phyloP scores from a whole-genome alignment of 2,888 invertebrate species.

The Elysia crispata region DNA sequence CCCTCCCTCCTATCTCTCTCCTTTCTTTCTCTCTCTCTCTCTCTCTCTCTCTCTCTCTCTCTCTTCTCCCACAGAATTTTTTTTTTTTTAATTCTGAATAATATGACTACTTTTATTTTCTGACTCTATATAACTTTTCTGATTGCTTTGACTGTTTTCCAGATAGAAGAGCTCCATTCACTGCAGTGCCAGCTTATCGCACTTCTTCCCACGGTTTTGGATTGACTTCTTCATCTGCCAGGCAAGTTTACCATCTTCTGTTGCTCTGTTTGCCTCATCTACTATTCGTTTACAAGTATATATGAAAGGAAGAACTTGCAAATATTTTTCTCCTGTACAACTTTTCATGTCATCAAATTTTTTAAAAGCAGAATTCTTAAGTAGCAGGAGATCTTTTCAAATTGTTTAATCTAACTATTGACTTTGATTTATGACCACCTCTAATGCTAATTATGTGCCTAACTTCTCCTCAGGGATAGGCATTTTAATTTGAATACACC shows the following conservation, averaged over 20 bases:
- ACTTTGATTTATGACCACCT: no score
- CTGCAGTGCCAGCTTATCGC: conserved; percentile 41
- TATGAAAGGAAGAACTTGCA: no score
- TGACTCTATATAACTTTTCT: neutral
- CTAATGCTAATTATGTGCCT: neutral
- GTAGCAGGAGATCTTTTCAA: no score
- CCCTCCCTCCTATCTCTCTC: no score
- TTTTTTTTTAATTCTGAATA: neutral
- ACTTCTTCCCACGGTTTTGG: conserved; percentile 41
- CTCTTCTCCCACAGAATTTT: no score
- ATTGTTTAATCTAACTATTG: no score
- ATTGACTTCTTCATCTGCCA: conserved; percentile 1
- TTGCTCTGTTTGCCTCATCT: neutral
- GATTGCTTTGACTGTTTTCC: neutral
- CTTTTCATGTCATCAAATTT: no score
- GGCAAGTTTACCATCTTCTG: neutral
- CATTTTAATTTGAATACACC: conserved; percentile 61
- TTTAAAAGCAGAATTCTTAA: no score
- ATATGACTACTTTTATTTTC: neutral
- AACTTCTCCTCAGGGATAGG: conserved; percentile 62
- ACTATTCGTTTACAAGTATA: no score
- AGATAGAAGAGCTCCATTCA: conserved; percentile 46
- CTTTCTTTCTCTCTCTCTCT: no score
- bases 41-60: no score
- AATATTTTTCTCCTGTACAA: no score